Evolutionary conservation across 2,888 invertebrate species (phyloP), one percentile per base, ranked within the genome.

Genomic region (Cyrtodaria siliqua): DNA sequence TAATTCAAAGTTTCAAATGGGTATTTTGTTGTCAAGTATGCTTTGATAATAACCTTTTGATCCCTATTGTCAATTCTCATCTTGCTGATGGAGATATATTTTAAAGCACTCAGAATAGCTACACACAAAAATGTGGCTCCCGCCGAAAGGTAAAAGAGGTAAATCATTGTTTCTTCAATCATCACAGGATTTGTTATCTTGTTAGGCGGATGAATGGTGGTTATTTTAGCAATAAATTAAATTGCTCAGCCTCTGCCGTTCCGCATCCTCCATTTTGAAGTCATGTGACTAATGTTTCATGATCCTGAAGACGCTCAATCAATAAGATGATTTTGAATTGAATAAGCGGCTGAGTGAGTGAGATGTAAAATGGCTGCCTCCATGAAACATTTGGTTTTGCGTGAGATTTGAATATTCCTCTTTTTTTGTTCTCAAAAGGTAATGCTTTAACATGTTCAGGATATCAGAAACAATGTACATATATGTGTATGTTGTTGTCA

Each of bases 81-180:
- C 40, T 80, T 80, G 60, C 80, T 80, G 53, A 80, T 76, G 23
- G 83, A 84, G 44, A 87, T 71, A 66, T 84, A 87, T 59, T 83
- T 84, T 26, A 87, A 50, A 55, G 79, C 59, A n/a, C 79, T 52
- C 4, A 85, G 67, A 29, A 86, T 50, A 12, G 82, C 56, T n/a
- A 79, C 64, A 60, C 82, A 84, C 14, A 85, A 53, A 9, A 83
- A 44, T 18, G 71, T 76, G 26, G 83, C 84, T 23, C 69, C 66
- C 23, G 76, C 38, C 6, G 86, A 84, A 18, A 86, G 42, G 47
- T 73, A 82, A 40, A 87, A 59, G 26, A 77, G 69, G 76, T 83
- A 82, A 77, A 86, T 84, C 49, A 60, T 75, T 26, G 38, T 68
- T 29, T 14, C 42, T 14, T 53, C 12, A 44, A 26, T 44, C 38